phyloP scores from a whole-genome alignment of 2,888 invertebrate species.

The Drosophila nr. fundita region DNA sequence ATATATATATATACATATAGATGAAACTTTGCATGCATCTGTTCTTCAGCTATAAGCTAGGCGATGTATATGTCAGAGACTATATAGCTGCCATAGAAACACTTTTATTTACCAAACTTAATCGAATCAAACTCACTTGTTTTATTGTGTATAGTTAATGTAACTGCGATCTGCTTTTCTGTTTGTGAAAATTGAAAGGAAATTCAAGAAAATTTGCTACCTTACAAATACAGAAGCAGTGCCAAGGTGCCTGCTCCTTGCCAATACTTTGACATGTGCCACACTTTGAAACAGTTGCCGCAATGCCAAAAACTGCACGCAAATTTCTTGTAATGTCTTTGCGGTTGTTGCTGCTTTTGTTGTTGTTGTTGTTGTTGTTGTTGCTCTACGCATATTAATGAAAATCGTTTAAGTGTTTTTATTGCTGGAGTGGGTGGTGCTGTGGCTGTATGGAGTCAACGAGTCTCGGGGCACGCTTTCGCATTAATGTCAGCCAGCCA shows the following conservation, averaged over 20 bases:
- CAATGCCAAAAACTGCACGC: slow-evolving; percentile 64
- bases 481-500: slow-evolving; percentile 51
- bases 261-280: neutral
- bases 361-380: slow-evolving; percentile 32
- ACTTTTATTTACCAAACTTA: too few species aligned
- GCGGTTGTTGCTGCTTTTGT: slow-evolving; percentile 33
- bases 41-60: neutral
- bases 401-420: slow-evolving; percentile 69
- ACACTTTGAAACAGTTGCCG: slow-evolving; percentile 36
- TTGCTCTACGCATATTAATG: slow-evolving; percentile 66
- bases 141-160: too few species aligned
- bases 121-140: neutral
- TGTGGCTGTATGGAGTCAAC: slow-evolving; percentile 21
- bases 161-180: neutral
- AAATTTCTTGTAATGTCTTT: slow-evolving; percentile 64
- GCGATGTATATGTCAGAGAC: neutral
- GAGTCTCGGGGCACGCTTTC: slow-evolving; percentile 55
- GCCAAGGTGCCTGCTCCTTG: neutral
- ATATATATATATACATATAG: neutral
- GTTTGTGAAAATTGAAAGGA: neutral
- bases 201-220: neutral
- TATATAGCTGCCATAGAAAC: neutral
- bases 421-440: slow-evolving; percentile 23
- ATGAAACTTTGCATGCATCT: neutral
- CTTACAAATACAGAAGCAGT: neutral